Conservation (phyloP, 2,888 invertebrate species). For the Trachelus tabidus region DNA sequence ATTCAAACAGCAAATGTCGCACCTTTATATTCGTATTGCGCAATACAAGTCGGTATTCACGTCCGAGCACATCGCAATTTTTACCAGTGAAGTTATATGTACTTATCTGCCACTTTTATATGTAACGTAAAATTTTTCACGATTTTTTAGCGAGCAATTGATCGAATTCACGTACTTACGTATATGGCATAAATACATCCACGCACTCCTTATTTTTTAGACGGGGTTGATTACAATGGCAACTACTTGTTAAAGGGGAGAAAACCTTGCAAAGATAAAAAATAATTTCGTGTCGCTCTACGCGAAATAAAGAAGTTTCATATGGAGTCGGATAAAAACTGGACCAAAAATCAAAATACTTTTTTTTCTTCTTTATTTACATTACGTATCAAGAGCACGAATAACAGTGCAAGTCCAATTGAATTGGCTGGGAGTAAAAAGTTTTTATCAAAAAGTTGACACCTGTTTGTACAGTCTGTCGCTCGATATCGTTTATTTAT, state of each 20-base stretch:
- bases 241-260: background rate
- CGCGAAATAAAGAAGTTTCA: background rate
- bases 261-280: background rate
- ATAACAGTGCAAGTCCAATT: background rate
- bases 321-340: background rate
- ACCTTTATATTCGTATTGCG: background rate
- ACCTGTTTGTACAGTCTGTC: background rate
- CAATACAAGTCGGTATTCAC: background rate
- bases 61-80: background rate
- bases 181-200: background rate
- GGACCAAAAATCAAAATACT: background rate
- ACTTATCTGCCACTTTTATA: slow-evolving; percentile 9
- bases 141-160: slow-evolving; percentile 4
- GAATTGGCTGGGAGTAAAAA: background rate
- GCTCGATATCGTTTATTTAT: background rate
- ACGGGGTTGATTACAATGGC: slow-evolving; percentile 11
- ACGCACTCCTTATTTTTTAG: slow-evolving; percentile 18
- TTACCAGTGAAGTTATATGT: slow-evolving; percentile 1
- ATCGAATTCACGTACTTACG: background rate
- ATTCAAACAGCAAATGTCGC: background rate
- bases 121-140: slow-evolving; percentile 6
- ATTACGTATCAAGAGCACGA: background rate
- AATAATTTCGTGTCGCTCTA: background rate
- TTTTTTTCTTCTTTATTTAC: background rate
- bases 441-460: background rate